phyloP scores from a whole-genome alignment of 2,797 vertebrate species.

The Thamnophis elegans region DNA sequence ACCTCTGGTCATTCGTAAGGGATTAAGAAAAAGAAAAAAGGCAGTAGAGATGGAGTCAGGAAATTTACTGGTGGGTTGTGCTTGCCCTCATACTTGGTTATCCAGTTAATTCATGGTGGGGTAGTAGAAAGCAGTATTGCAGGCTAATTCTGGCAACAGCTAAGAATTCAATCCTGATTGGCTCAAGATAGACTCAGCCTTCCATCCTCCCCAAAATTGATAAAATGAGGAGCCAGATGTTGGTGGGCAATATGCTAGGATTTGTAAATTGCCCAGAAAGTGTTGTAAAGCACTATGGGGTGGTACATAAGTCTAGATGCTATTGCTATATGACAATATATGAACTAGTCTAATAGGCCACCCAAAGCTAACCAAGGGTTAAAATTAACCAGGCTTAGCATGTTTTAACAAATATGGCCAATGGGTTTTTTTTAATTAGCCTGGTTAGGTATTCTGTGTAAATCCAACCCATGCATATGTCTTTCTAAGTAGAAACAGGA shows the following conservation, averaged over 20 bases:
- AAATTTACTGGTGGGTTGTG: neutral
- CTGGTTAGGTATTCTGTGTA: neutral
- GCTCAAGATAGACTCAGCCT: neutral
- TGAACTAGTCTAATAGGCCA: neutral
- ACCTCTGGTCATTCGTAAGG: neutral
- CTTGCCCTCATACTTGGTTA: neutral
- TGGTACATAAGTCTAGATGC: neutral
- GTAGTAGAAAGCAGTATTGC: neutral
- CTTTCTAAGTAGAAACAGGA: neutral
- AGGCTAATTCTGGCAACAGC: neutral
- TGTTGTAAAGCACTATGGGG: neutral
- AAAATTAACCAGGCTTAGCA: neutral
- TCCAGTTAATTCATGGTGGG: neutral
- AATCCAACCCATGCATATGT: neutral
- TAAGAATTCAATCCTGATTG: neutral
- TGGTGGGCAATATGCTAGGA: neutral
- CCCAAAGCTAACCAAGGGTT: neutral
- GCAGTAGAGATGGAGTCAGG: neutral
- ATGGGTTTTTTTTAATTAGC: neutral
- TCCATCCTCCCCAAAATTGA: neutral
- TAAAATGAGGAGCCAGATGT: neutral
- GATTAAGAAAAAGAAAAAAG: neutral
- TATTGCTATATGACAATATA: neutral
- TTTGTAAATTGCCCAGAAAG: neutral
- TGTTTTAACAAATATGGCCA: neutral